Evolutionary conservation across 2,797 vertebrate species (phyloP), one percentile per base, ranked within the genome.

Genomic region (Gymnothorax reevesii): DNA sequence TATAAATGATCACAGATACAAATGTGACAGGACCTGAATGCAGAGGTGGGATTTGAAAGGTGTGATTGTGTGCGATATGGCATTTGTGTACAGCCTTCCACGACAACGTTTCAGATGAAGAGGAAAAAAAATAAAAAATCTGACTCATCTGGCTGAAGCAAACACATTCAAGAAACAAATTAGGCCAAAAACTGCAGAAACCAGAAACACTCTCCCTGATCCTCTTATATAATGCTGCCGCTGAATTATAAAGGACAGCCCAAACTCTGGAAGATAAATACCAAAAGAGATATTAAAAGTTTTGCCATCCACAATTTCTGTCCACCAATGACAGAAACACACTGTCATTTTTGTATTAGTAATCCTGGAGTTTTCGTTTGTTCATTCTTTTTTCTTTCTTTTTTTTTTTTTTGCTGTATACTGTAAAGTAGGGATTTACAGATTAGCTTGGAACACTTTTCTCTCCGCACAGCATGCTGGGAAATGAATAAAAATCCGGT

Each of bases 391-490:
- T 42, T 42, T 42, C 33, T 42, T 42, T 27, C 33, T 27, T 27
- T 73, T 10, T 42, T 12, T 12, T 42, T 42, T 75, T n/a, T 33
- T 49, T 75, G 27, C 27, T 75, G 71, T 42, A 73, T 10, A 15
- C 27, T 75, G 71, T 75, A 75, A 75, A 42, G 71, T 75, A 42
- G 27, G 27, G 27, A 75, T 17, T 42, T 75, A 71, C 25, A 9
- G 25, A 27, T 25, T 25, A 42, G 66, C 33, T 75, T 49, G 54
- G 77, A 62, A 17, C 27, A 33, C n/a, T 49, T 77, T 33, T 62
- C 12, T 60, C n/a, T 62, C 73, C 6, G 10, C 57, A 79, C 9
- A 77, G 73, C 57, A 85, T 60, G 75, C 6, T 79, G 84, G 73
- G 73, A 77, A 62, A 79, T 80, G 33, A 60, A 25, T 52, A 71